These are phyloP conservation scores for Alloplasta piceator DNA, from an alignment of 2,888 invertebrate genomes.

Conservation along the genomic window DNA sequence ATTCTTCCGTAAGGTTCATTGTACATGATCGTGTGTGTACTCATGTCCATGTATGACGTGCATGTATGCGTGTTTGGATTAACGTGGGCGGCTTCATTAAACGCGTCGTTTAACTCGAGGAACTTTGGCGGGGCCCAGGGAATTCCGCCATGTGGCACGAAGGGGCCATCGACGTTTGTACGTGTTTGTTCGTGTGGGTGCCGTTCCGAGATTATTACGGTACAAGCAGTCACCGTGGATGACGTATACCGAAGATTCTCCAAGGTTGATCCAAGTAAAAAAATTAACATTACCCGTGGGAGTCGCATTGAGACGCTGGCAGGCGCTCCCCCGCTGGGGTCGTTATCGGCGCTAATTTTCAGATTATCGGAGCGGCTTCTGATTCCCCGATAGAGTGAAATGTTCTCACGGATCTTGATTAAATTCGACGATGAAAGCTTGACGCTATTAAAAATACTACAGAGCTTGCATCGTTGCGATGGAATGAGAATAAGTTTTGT, in stretches of 20 bases:
- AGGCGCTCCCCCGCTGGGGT: background rate
- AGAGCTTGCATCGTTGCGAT: no score
- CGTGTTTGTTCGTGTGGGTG: slow-evolving; percentile 2
- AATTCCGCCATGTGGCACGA: slow-evolving; percentile 56
- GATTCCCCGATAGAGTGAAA: slow-evolving; percentile 25
- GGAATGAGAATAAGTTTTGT: no score
- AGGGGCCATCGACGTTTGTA: slow-evolving; percentile 41
- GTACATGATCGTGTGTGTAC: slow-evolving; percentile 23
- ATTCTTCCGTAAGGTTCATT: background rate
- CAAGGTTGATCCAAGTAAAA: background rate
- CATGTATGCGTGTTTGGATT: slow-evolving; percentile 30
- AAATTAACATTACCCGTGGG: slow-evolving; percentile 9
- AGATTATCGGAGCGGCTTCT: slow-evolving; percentile 1
- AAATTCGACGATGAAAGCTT: no score
- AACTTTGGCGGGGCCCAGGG: slow-evolving; percentile 17
- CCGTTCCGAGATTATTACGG: slow-evolving; percentile 43
- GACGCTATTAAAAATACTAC: no score
- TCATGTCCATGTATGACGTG: slow-evolving; percentile 3
- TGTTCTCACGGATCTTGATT: slow-evolving; percentile 8
- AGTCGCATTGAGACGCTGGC: slow-evolving; percentile 11
- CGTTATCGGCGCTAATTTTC: slow-evolving; percentile 38
- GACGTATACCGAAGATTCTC: background rate
- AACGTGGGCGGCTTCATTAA: slow-evolving; percentile 51
- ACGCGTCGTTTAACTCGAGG: slow-evolving; percentile 46
- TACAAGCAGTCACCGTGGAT: slow-evolving; percentile 27